phyloP scores from a whole-genome alignment of 1,140 invertebrate genomes.

The Aphidius gifuensis region DNA sequence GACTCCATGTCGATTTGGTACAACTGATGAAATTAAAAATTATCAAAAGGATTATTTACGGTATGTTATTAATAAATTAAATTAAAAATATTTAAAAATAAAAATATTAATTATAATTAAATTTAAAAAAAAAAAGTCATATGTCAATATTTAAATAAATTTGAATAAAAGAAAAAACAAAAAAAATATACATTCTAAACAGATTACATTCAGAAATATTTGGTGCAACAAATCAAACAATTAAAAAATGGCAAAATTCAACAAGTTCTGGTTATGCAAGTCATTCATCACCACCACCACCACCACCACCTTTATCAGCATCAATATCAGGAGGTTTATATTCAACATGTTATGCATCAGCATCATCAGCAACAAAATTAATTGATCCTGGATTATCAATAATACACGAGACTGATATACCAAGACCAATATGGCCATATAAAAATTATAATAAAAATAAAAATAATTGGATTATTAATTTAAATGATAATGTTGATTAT shows the following conservation, averaged over 20 bases:
- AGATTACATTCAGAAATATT: constrained; percentile 39
- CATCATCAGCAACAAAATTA: constrained; percentile 14
- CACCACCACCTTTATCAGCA: constrained; percentile 24
- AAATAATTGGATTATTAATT: constrained; percentile 27
- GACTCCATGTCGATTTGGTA: constrained; percentile 28
- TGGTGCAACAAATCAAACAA: constrained; percentile 32
- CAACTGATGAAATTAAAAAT: constrained; percentile 17
- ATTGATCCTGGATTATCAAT: constrained; percentile 30
- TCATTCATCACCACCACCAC: constrained; percentile 34
- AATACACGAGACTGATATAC: constrained; percentile 42
- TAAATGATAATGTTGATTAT: constrained; percentile 31
- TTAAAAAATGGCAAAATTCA: constrained; percentile 40
- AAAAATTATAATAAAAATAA: constrained; percentile 22
- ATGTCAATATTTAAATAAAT: background rate
- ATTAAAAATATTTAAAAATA: background rate
- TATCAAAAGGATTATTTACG: constrained; percentile 23
- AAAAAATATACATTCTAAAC: constrained; percentile 2
- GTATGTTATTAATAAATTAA: constrained; percentile 8
- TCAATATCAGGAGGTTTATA: constrained; percentile 37
- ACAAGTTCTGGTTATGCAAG: constrained; percentile 46
- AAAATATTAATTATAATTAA: background rate
- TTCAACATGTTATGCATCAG: constrained; percentile 28
- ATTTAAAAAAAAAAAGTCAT: background rate
- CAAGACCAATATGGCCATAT: constrained; percentile 41
- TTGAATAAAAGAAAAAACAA: background rate